These are phyloP conservation scores for Drosophila pruinosa DNA, from an alignment of 1,140 invertebrate genomes.

Conservation along the genomic window DNA sequence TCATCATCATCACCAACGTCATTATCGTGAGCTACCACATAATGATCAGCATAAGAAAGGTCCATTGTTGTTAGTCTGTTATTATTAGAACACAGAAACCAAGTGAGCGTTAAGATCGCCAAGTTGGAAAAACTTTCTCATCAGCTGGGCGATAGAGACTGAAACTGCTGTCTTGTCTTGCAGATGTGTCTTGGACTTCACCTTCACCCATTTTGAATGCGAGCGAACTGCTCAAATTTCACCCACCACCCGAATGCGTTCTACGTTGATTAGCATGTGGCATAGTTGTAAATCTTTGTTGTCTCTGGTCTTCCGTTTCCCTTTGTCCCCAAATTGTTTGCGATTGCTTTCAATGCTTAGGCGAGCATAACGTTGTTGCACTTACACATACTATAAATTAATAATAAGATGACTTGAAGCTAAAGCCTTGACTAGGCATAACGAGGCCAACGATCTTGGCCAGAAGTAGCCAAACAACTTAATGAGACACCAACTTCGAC, in stretches of 20 bases:
- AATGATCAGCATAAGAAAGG: constrained; percentile 21
- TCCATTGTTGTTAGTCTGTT: constrained; percentile 40
- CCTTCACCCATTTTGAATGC: constrained; percentile 70
- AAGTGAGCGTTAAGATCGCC: constrained; percentile 78
- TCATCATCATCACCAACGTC: not conserved
- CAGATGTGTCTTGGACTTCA: constrained; percentile 50
- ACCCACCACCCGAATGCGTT: constrained; percentile 42
- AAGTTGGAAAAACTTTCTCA: constrained; percentile 67
- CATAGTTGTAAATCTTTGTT: constrained; percentile 65
- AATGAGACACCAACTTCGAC: constrained; percentile 51
- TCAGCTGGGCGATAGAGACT: constrained; percentile 8
- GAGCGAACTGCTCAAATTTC: constrained; percentile 49
- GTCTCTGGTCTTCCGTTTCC: constrained; percentile 70
- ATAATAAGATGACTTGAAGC: constrained; percentile 24
- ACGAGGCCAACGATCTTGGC: constrained; percentile 69
- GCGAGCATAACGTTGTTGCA: constrained; percentile 69
- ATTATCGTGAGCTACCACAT: no score
- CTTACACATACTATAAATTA: constrained; percentile 22
- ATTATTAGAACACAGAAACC: constrained; percentile 78
- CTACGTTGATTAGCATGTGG: constrained; percentile 72
- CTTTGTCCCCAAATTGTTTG: constrained; percentile 27
- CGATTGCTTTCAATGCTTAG: constrained; percentile 38
- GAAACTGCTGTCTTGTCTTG: not conserved
- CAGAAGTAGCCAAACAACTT: constrained; percentile 64
- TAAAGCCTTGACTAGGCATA: constrained; percentile 47